Evolutionary conservation across 1,140 invertebrate species (phyloP), one percentile per base, ranked within the genome.

Genomic region (Luehdorfia chinensis): DNA sequence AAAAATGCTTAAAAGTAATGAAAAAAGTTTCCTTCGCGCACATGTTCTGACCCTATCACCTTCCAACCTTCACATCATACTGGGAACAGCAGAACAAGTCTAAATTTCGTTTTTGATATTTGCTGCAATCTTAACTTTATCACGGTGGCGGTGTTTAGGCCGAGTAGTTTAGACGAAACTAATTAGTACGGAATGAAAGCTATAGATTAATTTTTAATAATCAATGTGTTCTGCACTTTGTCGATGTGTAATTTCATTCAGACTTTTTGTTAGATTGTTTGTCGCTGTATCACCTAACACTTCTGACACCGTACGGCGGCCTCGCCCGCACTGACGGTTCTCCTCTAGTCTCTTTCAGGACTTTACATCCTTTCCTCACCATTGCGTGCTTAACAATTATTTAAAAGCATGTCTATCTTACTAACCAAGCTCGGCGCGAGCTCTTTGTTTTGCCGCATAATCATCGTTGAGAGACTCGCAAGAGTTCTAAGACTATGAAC

Each of bases 71-170:
- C 61, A 58, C 58, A 59, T 66, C 52, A 64, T 62, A 66, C 66
- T 72, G 58, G 60, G 57, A 66, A 66, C 52, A 55, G 76, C 78
- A 84, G 78, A 84, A 86, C 79, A 76, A 83, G 83, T 86, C 83
- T 86, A 86, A 86, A 86, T 86, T 86, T 86, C 83, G 72, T 86
- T 86, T 86, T 86, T 86, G 75, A 62, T 84, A 86, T 86, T 86
- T 86, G 83, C 83, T 86, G 78, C 65, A 69, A 77, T 79, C 59
- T 77, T 54, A 67, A 57, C 62, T 50, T 75, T 65, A 64, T 76
- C 73, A 83, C 76, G 79, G 79, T 83, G 83, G 73, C 78, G 83
- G 83, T 84, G 71, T 74, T 46, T 76, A 81, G 81, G 77, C 79
- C 72, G 79, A 75, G 77, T 85, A 85, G 81, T 52, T 74, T 78